Conservation (phyloP, 2,888 invertebrate species). For the Apantesis nais region DNA sequence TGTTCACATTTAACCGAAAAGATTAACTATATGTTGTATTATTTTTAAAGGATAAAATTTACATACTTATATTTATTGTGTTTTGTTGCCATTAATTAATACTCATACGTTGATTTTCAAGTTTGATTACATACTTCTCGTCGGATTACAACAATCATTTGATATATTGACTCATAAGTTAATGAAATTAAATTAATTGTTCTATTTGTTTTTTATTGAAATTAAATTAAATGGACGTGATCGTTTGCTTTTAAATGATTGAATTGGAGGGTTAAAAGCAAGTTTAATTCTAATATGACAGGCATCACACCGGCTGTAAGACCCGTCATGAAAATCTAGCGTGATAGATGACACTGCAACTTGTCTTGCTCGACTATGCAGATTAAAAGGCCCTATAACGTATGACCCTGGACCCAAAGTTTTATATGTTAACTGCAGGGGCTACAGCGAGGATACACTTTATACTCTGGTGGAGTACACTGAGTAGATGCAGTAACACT, state of each 20-base stretch:
- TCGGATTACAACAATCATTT: neutral
- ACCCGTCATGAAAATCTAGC: too few relatives aligned
- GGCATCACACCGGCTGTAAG: too few relatives aligned
- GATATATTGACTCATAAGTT: neutral
- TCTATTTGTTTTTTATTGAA: neutral
- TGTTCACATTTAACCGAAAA: neutral
- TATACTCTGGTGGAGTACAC: too few relatives aligned
- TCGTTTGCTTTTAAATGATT: neutral
- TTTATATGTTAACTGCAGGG: too few relatives aligned
- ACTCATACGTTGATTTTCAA: neutral
- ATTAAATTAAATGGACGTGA: neutral
- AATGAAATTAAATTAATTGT: neutral
- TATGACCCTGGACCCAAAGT: too few relatives aligned
- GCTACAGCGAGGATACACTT: too few relatives aligned
- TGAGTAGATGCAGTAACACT: too few relatives aligned
- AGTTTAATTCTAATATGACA: neutral
- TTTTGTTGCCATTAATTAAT: neutral
- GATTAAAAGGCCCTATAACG: too few relatives aligned
- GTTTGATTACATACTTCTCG: neutral
- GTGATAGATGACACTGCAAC: too few relatives aligned
- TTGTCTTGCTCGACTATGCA: too few relatives aligned
- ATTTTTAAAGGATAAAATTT: neutral
- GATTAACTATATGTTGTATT: neutral
- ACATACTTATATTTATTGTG: neutral
- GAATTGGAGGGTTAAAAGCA: neutral